Conservation (phyloP, 2,888 invertebrate genomes). For the Gerris lacustris region DNA sequence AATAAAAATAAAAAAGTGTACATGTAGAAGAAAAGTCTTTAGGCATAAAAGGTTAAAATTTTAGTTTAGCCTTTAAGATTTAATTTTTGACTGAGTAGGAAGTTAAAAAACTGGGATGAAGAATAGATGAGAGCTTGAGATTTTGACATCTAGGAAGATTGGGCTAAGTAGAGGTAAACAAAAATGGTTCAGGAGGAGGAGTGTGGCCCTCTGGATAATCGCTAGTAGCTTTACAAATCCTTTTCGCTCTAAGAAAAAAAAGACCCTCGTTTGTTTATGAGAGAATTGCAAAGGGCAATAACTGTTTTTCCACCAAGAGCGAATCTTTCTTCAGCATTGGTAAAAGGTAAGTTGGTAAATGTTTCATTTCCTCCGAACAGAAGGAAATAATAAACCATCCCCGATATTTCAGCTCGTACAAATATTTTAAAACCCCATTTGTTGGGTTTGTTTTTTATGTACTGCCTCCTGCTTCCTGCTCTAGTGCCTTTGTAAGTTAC, state of each 20-base stretch:
- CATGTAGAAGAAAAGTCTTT: too few relatives aligned
- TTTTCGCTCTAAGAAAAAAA: constrained; percentile 29
- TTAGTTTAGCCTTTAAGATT: too few relatives aligned
- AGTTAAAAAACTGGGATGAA: too few relatives aligned
- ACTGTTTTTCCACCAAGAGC: constrained; percentile 33
- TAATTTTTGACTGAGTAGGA: too few relatives aligned
- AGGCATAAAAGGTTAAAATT: too few relatives aligned
- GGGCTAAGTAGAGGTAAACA: too few relatives aligned
- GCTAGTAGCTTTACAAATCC: too few relatives aligned
- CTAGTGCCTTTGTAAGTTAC: constrained; percentile 34
- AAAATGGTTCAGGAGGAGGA: too few relatives aligned
- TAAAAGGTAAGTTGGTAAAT: constrained; percentile 28
- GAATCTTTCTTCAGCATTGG: constrained; percentile 26
- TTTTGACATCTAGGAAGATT: too few relatives aligned
- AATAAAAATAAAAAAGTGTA: too few relatives aligned
- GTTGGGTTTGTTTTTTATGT: constrained; percentile 34
- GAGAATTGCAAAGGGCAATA: constrained; percentile 28
- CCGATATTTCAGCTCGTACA: constrained; percentile 30
- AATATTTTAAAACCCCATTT: constrained; percentile 36
- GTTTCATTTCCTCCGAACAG: constrained; percentile 33
- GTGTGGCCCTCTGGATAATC: too few relatives aligned
- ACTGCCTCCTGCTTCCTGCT: constrained; percentile 34
- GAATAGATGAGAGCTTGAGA: too few relatives aligned
- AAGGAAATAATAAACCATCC: constrained; percentile 35
- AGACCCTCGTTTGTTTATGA: constrained; percentile 20